Conservation (phyloP, 2,888 invertebrate genomes). For the Andrena bicolor region DNA sequence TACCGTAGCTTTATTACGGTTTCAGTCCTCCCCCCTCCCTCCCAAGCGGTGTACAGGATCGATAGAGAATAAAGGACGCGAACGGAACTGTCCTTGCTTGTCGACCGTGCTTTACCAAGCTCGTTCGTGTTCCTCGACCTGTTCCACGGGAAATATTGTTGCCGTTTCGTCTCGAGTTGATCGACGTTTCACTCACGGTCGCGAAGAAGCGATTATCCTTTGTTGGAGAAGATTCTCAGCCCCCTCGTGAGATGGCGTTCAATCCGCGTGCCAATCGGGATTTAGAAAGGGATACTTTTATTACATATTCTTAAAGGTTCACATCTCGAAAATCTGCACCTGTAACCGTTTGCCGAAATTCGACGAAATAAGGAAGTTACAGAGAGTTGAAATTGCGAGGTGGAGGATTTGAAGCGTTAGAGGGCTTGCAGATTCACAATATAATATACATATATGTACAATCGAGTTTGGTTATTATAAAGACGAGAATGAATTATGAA, state of each 20-base stretch:
- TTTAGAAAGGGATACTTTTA: not conserved
- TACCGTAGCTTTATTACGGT: slow-evolving; percentile 2
- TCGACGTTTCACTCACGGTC: slow-evolving; percentile 34
- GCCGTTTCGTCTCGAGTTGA: slow-evolving; percentile 28
- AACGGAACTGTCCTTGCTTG: not conserved
- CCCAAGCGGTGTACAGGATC: not conserved
- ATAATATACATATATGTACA: no score
- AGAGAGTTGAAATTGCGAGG: no score
- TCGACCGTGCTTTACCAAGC: not conserved
- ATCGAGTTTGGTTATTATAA: no score
- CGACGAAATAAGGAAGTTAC: no score
- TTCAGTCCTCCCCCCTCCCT: not conserved
- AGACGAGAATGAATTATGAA: no score
- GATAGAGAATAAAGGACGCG: slow-evolving; percentile 26
- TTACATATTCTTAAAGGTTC: no score
- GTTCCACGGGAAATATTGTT: slow-evolving; percentile 21
- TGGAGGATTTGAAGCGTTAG: no score
- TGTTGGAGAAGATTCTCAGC: slow-evolving; percentile 10
- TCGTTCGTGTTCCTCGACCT: not conserved
- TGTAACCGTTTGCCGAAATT: no score
- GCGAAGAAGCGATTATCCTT: slow-evolving; percentile 9
- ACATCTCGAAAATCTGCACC: no score
- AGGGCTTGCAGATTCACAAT: no score
- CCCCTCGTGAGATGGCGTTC: slow-evolving; percentile 12
- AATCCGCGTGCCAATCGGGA: slow-evolving; percentile 3